Conservation (phyloP, 2,888 invertebrate species). For the Mactromeris polynyma region DNA sequence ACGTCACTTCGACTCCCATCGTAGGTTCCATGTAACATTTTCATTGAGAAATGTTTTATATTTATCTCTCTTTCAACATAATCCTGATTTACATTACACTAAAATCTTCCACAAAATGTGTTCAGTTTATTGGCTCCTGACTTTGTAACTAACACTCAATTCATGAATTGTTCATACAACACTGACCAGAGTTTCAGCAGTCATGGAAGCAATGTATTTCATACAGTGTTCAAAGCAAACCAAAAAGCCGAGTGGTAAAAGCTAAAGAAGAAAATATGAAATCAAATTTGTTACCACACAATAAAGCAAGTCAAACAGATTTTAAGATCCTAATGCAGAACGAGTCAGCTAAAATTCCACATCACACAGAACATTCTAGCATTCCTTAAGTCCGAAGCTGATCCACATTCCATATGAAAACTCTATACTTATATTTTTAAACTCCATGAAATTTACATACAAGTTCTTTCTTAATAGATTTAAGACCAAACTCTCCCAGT, state of each 20-base stretch:
- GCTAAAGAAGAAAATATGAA: background rate
- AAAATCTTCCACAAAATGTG: background rate
- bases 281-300: background rate
- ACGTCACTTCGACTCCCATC: conserved; percentile 66
- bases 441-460: background rate
- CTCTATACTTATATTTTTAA: background rate
- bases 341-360: background rate
- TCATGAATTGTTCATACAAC: background rate
- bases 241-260: background rate
- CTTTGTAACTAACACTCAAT: background rate
- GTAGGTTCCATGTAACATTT: conserved; percentile 51
- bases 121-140: background rate
- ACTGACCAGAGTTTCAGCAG: background rate
- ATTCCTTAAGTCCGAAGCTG: background rate
- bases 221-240: background rate
- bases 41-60: conserved; percentile 18
- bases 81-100: too few relatives aligned
- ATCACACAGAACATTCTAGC: background rate
- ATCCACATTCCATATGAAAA: background rate
- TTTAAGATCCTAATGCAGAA: background rate
- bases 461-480: conserved; percentile 1
- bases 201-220: background rate
- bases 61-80: conserved; percentile 7
- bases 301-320: background rate
- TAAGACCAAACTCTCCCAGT: background rate